These are phyloP conservation scores for Geothlypis trichas DNA, from an alignment of 2,113 vertebrate species.

Conservation along the genomic window DNA sequence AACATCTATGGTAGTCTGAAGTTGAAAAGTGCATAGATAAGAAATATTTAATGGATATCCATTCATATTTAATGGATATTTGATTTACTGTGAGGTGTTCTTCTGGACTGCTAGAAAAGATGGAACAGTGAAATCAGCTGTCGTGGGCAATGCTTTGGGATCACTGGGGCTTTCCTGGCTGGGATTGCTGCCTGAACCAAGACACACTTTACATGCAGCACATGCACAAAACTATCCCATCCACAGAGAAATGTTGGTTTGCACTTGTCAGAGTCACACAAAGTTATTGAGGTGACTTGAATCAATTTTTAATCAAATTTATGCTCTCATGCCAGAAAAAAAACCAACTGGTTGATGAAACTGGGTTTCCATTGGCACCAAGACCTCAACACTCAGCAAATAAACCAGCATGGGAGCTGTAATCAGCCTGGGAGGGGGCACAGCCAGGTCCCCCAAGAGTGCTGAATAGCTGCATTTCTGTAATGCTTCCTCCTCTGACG, in stretches of 20 bases:
- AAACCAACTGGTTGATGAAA: not conserved
- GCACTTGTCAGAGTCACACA: not conserved
- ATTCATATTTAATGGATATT: too few species aligned
- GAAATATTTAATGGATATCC: not conserved
- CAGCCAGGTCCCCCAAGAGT: not conserved
- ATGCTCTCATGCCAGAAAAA: not conserved
- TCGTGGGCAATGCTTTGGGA: not conserved
- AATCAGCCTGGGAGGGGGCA: not conserved
- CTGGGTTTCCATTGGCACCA: constrained; percentile 23
- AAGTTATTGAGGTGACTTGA: not conserved
- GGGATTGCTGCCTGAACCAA: not conserved
- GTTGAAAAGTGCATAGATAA: not conserved
- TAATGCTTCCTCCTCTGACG: not conserved
- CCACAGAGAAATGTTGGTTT: not conserved
- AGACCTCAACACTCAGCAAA: constrained; percentile 27
- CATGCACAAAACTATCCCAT: not conserved
- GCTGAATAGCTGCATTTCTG: constrained; percentile 19
- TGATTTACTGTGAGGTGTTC: not conserved
- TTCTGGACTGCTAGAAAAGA: not conserved
- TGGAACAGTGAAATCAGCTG: not conserved
- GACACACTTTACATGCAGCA: not conserved
- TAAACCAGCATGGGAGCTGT: not conserved
- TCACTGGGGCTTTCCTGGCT: not conserved
- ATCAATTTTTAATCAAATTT: constrained; percentile 23
- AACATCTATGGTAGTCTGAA: not conserved